phyloP scores from a whole-genome alignment of 2,888 invertebrate species.

The Andrena hattorfiana region DNA sequence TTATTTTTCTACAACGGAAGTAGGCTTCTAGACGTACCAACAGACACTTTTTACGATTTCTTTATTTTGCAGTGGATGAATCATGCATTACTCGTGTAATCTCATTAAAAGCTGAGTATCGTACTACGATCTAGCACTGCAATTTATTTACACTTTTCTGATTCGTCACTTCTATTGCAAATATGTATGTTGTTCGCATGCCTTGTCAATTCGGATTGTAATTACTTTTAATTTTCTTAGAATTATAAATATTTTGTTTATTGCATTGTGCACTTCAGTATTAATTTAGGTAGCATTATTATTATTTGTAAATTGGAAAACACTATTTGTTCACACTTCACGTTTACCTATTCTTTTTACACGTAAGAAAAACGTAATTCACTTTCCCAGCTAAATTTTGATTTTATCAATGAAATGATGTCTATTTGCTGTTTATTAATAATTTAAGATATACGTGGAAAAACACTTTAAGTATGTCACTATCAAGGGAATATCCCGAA shows the following conservation, averaged over 20 bases:
- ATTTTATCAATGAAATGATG: too few species aligned
- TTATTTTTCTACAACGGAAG: neutral
- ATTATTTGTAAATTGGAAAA: neutral
- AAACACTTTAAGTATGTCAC: neutral
- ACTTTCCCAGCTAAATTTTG: too few species aligned
- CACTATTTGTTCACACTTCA: neutral
- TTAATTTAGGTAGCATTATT: neutral
- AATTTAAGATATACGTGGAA: neutral
- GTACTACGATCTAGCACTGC: neutral
- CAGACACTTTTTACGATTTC: slow-evolving; percentile 3
- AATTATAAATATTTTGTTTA: neutral
- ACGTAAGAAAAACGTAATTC: too few species aligned
- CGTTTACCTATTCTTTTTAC: too few species aligned
- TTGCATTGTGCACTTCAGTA: neutral
- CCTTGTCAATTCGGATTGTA: neutral
- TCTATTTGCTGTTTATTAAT: neutral
- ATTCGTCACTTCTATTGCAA: neutral
- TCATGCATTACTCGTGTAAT: slow-evolving; percentile 55
- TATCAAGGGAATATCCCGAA: neutral
- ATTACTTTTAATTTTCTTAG: neutral
- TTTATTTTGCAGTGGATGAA: slow-evolving; percentile 48
- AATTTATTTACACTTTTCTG: neutral
- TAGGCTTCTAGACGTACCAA: neutral
- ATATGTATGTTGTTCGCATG: neutral
- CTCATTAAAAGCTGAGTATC: slow-evolving; percentile 62